Base-by-base conservation (phyloP, 2,113 vertebrate species). In the Xenopus tropicalis region DNA sequence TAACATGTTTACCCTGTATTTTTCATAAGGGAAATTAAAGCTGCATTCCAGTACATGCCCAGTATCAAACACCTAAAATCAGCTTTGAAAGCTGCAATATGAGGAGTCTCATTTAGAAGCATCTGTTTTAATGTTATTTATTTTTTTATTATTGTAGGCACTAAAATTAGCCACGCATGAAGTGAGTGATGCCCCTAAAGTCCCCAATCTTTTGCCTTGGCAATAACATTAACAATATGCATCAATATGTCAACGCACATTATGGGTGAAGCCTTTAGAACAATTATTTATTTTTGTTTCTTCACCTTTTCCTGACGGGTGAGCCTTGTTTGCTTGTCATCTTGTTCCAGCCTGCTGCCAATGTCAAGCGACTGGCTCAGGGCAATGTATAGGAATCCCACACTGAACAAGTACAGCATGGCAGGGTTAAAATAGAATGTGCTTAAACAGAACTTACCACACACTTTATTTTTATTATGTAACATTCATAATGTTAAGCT, bases 241-340 rank as follows among this genome's bases (percentile, higher is more conserved):
- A 74, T 66, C 62, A 73, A 66, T 58, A 57, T 66, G 63, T 66
- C 71, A 74, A 46, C 43, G 21, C 63, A 42, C 44, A 74, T 74
- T 74, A 61, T 37, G 23, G 64, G 0, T 68, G 42, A 74, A 29
- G 67, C 56, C 29, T 74, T 61, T 68, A 65, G 56, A 74, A 51
- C 42, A 51, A 67, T 61, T 68, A 68, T 74, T 74, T 74, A 66
- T 74, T 74, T 68, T 48, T 52, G 43, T 54, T 68, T 42, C 23
- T 58, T 68, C 66, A 68, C 66, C 72, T 62, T 54, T 75, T 62
- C 72, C 58, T 20, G 14, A 43, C 61, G 65, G 65, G 59, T 67
- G 63, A 46, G 42, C 29, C 42, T 69, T 69, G 65, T 75, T 75
- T 68, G 72, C 72, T 75, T 69, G 58, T 75, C 65, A 66, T 52